phyloP scores from a whole-genome alignment of 1,140 invertebrate species.

The Drosophila ananassae region DNA sequence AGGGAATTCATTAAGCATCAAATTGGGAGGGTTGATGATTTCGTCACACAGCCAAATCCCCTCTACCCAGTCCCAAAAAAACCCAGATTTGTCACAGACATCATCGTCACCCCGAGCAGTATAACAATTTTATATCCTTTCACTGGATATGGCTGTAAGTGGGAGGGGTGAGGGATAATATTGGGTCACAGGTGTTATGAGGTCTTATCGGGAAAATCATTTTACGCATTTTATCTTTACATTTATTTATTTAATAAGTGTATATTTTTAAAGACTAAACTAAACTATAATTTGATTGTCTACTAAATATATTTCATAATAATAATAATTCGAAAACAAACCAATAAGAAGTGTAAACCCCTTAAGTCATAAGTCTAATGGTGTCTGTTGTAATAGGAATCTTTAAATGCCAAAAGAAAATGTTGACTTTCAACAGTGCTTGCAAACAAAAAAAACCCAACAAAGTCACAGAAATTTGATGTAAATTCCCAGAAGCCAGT shows the following conservation, averaged over 20 bases:
- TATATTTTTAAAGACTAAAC: neutral
- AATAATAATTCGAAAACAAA: neutral
- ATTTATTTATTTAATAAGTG: slow-evolving; percentile 6
- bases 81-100: slow-evolving; percentile 52
- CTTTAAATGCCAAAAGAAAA: neutral
- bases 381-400: neutral
- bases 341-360: too few species aligned
- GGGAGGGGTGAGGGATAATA: neutral
- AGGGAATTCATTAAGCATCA: slow-evolving; percentile 74
- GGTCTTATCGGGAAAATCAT: neutral
- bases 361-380: neutral
- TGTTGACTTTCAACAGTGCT: neutral
- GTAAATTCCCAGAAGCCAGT: slow-evolving; percentile 69
- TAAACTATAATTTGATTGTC: too few species aligned
- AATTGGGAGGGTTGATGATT: slow-evolving; percentile 80
- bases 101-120: slow-evolving; percentile 28
- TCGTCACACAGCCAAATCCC: slow-evolving; percentile 64
- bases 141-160: neutral
- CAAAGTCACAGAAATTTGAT: slow-evolving; percentile 76
- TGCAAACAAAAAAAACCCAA: slow-evolving; percentile 20
- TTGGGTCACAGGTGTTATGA: slow-evolving; percentile 34
- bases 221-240: neutral
- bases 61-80: slow-evolving; percentile 21
- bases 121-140: slow-evolving; percentile 19
- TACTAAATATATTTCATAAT: too few species aligned